Evolutionary conservation across 2,797 vertebrate genomes (phyloP).

Genomic region (Tragopan temminckii): DNA sequence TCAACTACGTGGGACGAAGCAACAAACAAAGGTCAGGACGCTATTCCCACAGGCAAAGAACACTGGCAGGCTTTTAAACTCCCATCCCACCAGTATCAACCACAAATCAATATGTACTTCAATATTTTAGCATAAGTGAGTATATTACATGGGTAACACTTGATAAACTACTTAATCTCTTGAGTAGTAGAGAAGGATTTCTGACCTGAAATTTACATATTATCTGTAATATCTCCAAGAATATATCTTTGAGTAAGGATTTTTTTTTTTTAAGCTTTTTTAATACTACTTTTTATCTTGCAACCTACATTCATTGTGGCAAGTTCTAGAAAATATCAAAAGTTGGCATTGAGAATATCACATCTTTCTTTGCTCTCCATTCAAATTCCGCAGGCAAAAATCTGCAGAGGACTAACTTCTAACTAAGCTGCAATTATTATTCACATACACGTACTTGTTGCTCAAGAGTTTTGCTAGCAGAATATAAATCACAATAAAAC

Average conservation of each 20-base stretch:
- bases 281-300: neutral
- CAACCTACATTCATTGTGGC: constrained; percentile 22
- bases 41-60: neutral
- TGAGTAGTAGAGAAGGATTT: neutral
- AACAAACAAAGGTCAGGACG: neutral
- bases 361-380: neutral
- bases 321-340: constrained; percentile 15
- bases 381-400: constrained; percentile 30
- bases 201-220: no score
- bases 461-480: constrained; percentile 11
- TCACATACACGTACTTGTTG: neutral
- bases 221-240: neutral
- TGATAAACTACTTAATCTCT: neutral
- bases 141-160: neutral
- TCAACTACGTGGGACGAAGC: neutral
- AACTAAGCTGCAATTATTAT: constrained; percentile 23
- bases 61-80: neutral
- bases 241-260: neutral
- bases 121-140: neutral
- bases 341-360: neutral
- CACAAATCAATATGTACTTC: neutral
- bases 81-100: neutral
- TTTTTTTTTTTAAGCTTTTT: neutral
- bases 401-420: neutral
- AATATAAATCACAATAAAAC: constrained; percentile 15